Evolutionary conservation across 2,888 invertebrate species (phyloP).

Genomic region (Drosophila tanythrix): DNA sequence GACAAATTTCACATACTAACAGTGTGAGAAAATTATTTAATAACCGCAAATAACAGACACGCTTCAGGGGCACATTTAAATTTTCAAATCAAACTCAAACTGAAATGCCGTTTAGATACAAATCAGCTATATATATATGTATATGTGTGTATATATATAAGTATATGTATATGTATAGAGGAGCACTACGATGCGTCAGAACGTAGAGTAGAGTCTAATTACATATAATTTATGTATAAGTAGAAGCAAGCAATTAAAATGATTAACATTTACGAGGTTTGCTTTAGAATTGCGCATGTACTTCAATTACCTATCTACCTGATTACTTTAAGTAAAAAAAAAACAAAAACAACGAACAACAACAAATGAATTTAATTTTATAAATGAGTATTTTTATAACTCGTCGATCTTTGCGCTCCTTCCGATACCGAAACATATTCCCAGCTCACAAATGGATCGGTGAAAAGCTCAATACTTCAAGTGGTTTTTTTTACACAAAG

Average conservation of each 20-base stretch:
- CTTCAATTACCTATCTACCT: constrained; percentile 22
- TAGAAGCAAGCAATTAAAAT: constrained; percentile 46
- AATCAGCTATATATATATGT: constrained; percentile 1
- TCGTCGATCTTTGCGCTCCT: constrained; percentile 5
- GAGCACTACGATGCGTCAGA: constrained; percentile 42
- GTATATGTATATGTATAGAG: constrained; percentile 3
- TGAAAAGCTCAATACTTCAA: constrained; percentile 33
- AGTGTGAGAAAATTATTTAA: constrained; percentile 69
- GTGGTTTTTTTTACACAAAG: constrained; percentile 27
- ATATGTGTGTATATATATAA: background rate
- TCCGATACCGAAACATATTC: constrained; percentile 13
- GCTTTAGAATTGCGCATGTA: constrained; percentile 19
- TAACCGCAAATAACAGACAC: constrained; percentile 65
- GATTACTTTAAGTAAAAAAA: constrained; percentile 17
- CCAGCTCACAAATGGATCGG: constrained; percentile 10
- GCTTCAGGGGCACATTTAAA: constrained; percentile 45
- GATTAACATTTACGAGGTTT: constrained; percentile 37
- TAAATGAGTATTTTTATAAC: constrained; percentile 14
- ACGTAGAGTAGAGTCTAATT: constrained; percentile 46
- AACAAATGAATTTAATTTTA: constrained; percentile 4
- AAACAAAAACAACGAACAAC: background rate
- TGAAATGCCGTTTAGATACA: constrained; percentile 56
- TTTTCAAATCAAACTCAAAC: constrained; percentile 42
- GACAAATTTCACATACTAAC: constrained; percentile 34
- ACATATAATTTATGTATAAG: constrained; percentile 62